Conservation (phyloP, 2,888 invertebrate genomes). For the Harpalus rubripes region DNA sequence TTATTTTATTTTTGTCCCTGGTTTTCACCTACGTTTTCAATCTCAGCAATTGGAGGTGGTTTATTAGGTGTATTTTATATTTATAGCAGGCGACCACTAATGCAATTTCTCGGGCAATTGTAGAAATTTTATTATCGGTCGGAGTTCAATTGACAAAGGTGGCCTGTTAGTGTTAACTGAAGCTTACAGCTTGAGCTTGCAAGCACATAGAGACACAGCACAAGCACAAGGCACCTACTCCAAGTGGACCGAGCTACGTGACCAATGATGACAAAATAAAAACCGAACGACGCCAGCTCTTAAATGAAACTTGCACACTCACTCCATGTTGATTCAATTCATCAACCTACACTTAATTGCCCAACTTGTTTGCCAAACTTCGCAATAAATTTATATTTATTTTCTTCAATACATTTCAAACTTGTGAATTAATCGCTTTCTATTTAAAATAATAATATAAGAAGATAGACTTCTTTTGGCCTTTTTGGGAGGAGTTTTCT, state of each 20-base stretch:
- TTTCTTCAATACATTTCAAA: no score
- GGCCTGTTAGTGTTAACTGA: constrained; percentile 29
- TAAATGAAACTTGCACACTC: constrained; percentile 23
- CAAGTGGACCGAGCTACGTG: constrained; percentile 12
- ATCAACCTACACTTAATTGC: no score
- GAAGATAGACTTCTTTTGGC: no score
- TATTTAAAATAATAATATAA: no score
- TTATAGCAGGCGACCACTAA: constrained; percentile 3
- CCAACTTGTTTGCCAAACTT: no score
- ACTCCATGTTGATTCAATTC: no score
- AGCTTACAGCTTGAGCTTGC: constrained; percentile 13
- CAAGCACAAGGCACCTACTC: background rate
- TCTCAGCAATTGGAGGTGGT: constrained; percentile 7
- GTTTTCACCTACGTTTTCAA: background rate
- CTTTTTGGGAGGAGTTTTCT: no score
- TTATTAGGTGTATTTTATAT: constrained; percentile 47
- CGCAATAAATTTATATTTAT: no score
- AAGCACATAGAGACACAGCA: background rate
- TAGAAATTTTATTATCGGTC: constrained; percentile 48
- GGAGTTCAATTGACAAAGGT: constrained; percentile 47
- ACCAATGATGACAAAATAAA: constrained; percentile 43
- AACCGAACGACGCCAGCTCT: background rate
- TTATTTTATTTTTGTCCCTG: no score
- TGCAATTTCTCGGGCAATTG: constrained; percentile 36
- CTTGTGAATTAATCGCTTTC: no score